Conservation (phyloP, 2,797 vertebrate genomes). For the Myripristis jacobus region DNA sequence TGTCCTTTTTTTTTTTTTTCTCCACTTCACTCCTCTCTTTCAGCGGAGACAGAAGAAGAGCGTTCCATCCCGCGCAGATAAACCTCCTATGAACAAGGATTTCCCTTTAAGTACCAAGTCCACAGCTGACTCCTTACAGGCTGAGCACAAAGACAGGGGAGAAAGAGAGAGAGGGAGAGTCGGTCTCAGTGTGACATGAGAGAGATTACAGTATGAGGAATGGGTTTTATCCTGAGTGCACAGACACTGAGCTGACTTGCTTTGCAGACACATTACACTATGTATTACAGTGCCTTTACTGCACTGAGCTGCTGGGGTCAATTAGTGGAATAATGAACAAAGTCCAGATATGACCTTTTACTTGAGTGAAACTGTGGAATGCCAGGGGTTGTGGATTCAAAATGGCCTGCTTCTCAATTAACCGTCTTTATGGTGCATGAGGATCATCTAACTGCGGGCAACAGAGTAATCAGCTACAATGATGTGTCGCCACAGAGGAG, state of each 20-base stretch:
- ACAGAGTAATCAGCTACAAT: slow-evolving; percentile 24
- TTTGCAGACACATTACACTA: slow-evolving; percentile 24
- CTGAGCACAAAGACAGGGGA: slow-evolving; percentile 77
- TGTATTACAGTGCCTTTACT: slow-evolving; percentile 26
- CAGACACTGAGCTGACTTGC: slow-evolving; percentile 38
- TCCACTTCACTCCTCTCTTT: slow-evolving; percentile 42
- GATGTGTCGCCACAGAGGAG: slow-evolving; percentile 39
- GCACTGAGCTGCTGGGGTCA: slow-evolving; percentile 24
- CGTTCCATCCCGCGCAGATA: slow-evolving; percentile 51
- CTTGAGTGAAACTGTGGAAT: slow-evolving; percentile 25
- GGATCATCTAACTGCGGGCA: slow-evolving; percentile 26
- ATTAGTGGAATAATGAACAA: slow-evolving; percentile 40
- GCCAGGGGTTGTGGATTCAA: slow-evolving; percentile 16
- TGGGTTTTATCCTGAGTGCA: slow-evolving; percentile 29
- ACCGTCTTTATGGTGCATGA: slow-evolving; percentile 32
- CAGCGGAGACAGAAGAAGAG: slow-evolving; percentile 58
- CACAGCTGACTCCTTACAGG: slow-evolving; percentile 69
- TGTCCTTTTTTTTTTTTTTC: slow-evolving; percentile 40
- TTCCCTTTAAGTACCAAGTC: slow-evolving; percentile 52
- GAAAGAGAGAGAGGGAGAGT: slow-evolving; percentile 47
- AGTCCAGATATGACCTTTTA: slow-evolving; percentile 41
- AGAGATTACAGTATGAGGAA: slow-evolving; percentile 50
- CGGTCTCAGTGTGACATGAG: slow-evolving; percentile 37
- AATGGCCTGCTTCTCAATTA: slow-evolving; percentile 33
- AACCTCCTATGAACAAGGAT: slow-evolving; percentile 44